Evolutionary conservation across 2,797 vertebrate species (phyloP).

Genomic region (Spheniscus humboldti): DNA sequence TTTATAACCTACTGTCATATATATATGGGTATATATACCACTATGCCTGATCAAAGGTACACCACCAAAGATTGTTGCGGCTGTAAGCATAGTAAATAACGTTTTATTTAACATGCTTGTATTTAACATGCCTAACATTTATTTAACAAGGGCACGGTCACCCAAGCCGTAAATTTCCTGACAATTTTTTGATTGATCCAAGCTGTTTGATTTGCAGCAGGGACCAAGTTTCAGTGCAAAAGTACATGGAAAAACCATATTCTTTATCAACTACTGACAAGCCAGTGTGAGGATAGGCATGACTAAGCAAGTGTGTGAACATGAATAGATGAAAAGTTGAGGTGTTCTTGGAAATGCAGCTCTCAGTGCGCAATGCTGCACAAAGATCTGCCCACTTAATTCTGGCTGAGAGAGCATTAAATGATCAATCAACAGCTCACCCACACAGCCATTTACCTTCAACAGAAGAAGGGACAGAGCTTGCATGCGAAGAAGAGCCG

Average conservation of each 20-base stretch:
- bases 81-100: neutral
- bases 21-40: neutral
- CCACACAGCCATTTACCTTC: neutral
- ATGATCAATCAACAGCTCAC: constrained; percentile 24
- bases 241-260: neutral
- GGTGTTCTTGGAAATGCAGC: neutral
- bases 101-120: neutral
- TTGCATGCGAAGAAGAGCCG: neutral
- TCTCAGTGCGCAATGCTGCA: neutral
- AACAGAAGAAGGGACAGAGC: neutral
- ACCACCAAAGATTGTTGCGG: neutral
- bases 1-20: neutral
- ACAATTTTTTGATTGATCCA: neutral
- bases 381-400: neutral
- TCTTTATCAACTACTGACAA: neutral
- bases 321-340: neutral
- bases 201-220: neutral
- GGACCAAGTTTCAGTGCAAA: neutral
- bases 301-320: neutral
- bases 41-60: neutral
- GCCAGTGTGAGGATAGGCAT: neutral
- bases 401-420: neutral
- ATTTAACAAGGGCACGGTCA: neutral
- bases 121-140: neutral
- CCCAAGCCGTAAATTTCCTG: neutral